Base-by-base conservation (phyloP, 2,888 invertebrate genomes). In the Alloscopus bannaensis region DNA sequence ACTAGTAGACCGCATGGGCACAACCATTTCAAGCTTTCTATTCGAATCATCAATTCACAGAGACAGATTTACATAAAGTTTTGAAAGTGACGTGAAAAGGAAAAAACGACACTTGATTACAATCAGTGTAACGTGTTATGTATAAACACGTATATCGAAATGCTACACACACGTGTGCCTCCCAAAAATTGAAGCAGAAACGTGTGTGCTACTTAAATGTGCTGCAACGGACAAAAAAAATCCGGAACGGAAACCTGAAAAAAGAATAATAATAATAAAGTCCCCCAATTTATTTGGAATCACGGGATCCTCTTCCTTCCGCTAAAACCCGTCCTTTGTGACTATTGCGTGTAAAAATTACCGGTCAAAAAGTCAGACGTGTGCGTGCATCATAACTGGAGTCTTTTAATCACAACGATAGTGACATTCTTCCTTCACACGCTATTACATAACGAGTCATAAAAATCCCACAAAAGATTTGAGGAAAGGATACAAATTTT, bases 281-380 rank as follows among this genome's bases (percentile, higher is more conserved):
- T 60, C 45, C 47, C n/a, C 8, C 42, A 64, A 28, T 65, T 22
- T 57, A 73, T 73, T 73, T 65, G 57, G 55, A 73, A 73, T 73
- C 73, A 73, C 73, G 73, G 65, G 65, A 73, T 57, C 57, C 65
- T 73, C 73, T 73, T 73, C 73, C 73, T 73, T 73, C 73, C 73
- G 55, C 29, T 64, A 28, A 20, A 50, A 65, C n/a, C 50, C 65
- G 18, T 31, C 36, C n/a, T 45, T 24, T 2, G 20, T 28, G 59
- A 18, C 59, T 52, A 22, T 16, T 16, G 18, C 18, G 16, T 22
- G 20, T 20, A 40, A 18, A 22, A 1, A 45, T 26, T 65, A 47
- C 50, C 50, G 47, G 65, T 65, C 52, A 45, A 50, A 66, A 69
- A 52, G 42, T 42, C 40, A 69, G 24, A 29, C 50, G 24, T 45